phyloP scores from a whole-genome alignment of 2,888 invertebrate species.

The Danaus chrysippus region DNA sequence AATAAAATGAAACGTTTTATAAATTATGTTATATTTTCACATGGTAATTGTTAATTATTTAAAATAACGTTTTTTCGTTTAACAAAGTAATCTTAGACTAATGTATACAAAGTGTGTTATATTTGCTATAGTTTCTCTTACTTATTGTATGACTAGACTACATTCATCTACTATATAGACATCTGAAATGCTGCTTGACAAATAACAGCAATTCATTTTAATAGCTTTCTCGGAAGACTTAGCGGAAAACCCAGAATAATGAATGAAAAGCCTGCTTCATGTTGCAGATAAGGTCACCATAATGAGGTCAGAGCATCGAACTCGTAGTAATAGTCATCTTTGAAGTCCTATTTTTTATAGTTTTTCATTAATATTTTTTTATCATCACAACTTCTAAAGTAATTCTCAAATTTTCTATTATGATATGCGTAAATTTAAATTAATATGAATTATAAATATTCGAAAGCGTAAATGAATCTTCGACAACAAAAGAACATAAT shows the following conservation, averaged over 20 bases:
- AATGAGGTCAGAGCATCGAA: conserved; percentile 5
- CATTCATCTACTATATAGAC: conserved; percentile 5
- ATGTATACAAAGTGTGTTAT: not conserved
- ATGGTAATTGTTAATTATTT: no score
- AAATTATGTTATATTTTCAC: no score
- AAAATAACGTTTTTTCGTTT: no score
- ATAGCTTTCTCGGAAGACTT: conserved; percentile 1
- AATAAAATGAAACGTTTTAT: no score
- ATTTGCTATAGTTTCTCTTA: not conserved
- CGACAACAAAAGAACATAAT: not conserved
- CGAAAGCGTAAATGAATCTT: no score
- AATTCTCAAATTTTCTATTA: no score
- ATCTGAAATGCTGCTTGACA: not conserved
- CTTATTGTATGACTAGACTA: not conserved
- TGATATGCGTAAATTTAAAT: no score
- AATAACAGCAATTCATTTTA: conserved; percentile 8
- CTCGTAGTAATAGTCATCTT: not conserved
- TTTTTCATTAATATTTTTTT: no score
- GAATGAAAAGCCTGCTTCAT: conserved; percentile 10
- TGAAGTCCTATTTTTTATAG: no score
- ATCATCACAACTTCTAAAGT: no score
- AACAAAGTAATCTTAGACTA: not conserved
- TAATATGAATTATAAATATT: no score
- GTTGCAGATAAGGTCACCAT: conserved; percentile 3
- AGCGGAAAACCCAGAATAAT: conserved; percentile 7